These are phyloP conservation scores for Brachypteracias leptosomus DNA, from an alignment of 2,113 vertebrate species.

Conservation along the genomic window DNA sequence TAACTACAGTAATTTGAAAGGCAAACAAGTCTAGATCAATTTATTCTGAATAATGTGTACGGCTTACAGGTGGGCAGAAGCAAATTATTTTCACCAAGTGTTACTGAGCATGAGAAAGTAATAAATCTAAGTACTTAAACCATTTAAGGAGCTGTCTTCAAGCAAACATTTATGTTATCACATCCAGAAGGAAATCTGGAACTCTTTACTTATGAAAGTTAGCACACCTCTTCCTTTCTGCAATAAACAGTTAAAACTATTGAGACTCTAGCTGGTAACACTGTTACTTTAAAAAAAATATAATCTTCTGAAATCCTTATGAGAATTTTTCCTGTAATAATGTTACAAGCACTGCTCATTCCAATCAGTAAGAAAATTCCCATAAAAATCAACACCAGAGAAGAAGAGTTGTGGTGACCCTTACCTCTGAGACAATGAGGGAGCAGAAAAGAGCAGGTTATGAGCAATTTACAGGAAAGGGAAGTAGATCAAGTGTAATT, in stretches of 20 bases:
- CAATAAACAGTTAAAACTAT: not conserved
- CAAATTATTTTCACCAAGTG: not conserved
- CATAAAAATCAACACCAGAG: not conserved
- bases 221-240: not conserved
- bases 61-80: not conserved
- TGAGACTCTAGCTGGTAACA: not conserved
- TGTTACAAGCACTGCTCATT: fast-evolving
- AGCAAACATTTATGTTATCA: not conserved
- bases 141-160: not conserved
- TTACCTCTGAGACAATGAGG: not conserved
- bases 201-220: not conserved
- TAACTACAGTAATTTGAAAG: not conserved
- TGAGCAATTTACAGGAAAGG: not conserved
- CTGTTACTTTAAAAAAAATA: not conserved
- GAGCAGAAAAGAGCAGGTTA: not conserved
- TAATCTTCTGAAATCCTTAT: fast-evolving
- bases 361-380: not conserved
- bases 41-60: not conserved
- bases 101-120: not conserved
- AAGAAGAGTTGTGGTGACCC: not conserved
- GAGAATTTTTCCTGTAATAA: not conserved
- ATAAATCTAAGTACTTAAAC: not conserved
- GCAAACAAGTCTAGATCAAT: not conserved
- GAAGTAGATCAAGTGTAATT: not conserved
- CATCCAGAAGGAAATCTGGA: not conserved